Base-by-base conservation (phyloP, 2,888 invertebrate species). In the Phengaris alcon region DNA sequence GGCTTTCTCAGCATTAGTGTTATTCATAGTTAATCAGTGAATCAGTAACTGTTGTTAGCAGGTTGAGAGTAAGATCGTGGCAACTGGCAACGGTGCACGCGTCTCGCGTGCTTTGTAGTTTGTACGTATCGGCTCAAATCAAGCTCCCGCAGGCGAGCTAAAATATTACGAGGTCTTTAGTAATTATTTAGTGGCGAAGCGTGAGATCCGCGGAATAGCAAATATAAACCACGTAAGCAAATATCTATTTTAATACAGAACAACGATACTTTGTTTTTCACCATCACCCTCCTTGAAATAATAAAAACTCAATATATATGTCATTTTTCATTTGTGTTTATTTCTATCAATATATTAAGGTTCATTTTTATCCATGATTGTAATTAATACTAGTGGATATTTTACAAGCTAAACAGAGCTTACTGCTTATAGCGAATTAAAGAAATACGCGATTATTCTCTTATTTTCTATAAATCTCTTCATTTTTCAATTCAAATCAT, bases 21-120 rank as follows among this genome's bases (percentile, higher is more conserved):
- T 64, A 44, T 64, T 64, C 64, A 64, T 64, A 64, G 64, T n/a
- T 72, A 52, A 72, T 72, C 72, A 44, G 52, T 54, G 72, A 72
- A 72, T 72, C 72, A 72, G 72, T 54, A 70, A 70, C 51, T 51
- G 64, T 35, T 64, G 70, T 70, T 13, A 72, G 69, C 35, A 54
- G 54, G 72, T 22, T 72, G 72, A 72, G 72, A 54, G 46, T 68
- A 13, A 68, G 68, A 68, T 68, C 8, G 44, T 46, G 13, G 52
- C 35, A 35, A 54, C 52, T 10, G 35, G 48, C 22, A 5, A 10
- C 9, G 74, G 82, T 84, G 83, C 84, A 79, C 83, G 83, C 83
- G 82, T 81, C 79, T 86, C 79, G 87, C 87, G 87, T 87, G 88
- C 77, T 13, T 77, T 81, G 79, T 35, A 35, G 35, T 35, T 35